Percentiles rank a stretch among this genome's conserved stretches.
phyloP scores from a whole-genome alignment of 2,113 vertebrate species.

The Coptodon rendalli region DNA sequence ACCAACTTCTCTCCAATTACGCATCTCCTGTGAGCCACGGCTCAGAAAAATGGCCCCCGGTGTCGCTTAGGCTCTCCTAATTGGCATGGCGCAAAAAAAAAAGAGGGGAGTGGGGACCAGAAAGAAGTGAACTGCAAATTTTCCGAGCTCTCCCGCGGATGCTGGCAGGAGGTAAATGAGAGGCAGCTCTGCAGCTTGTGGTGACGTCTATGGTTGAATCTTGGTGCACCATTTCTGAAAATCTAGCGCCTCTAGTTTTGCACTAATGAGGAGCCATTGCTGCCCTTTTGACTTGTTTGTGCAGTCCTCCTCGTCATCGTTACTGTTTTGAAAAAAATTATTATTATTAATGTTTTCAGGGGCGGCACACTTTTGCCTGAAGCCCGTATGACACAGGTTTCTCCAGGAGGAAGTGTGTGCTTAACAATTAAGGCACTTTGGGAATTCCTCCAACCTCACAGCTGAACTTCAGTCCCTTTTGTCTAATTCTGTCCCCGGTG shows the following conservation, averaged over 20 bases:
- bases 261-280: slow-evolving; percentile 48
- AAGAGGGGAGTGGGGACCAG: slow-evolving; percentile 7
- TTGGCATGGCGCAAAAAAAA: slow-evolving; percentile 39
- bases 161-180: slow-evolving; percentile 53
- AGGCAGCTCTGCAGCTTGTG: slow-evolving; percentile 5
- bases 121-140: slow-evolving; percentile 3
- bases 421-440: slow-evolving; percentile 27
- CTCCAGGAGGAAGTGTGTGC: neutral
- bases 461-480: neutral
- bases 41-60: slow-evolving; percentile 38
- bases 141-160: slow-evolving; percentile 13
- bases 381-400: neutral
- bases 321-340: neutral
- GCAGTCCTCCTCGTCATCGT: neutral
- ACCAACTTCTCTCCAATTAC: slow-evolving; percentile 59
- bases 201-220: slow-evolving; percentile 18
- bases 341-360: slow-evolving; percentile 16
- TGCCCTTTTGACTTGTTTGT: slow-evolving; percentile 38
- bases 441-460: neutral
- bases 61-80: slow-evolving; percentile 53
- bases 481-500: neutral
- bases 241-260: slow-evolving; percentile 5
- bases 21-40: slow-evolving; percentile 32
- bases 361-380: neutral
- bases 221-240: neutral